Evolutionary conservation across 2,888 invertebrate genomes (phyloP).

Genomic region (Tenthredo amoena): DNA sequence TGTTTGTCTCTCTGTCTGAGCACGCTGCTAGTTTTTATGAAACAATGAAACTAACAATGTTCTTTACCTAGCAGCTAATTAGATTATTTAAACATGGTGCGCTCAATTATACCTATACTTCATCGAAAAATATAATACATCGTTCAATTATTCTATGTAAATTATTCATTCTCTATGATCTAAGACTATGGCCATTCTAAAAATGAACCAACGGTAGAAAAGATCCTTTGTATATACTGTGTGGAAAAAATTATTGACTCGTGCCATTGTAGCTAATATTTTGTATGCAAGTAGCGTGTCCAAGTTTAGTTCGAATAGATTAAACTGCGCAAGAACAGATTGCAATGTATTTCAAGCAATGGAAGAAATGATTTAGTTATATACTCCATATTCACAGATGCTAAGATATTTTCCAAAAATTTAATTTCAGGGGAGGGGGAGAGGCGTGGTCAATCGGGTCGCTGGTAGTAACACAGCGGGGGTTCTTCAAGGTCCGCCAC

Average conservation of each 20-base stretch:
- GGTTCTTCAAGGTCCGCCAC: constrained; percentile 79
- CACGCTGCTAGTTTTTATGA: constrained; percentile 6
- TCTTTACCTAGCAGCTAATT: constrained; percentile 25
- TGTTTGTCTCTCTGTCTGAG: constrained; percentile 24
- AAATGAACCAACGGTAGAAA: background rate
- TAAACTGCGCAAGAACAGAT: constrained; percentile 11
- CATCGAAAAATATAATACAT: background rate
- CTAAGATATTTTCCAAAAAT: background rate
- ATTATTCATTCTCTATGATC: background rate
- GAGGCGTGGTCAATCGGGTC: constrained; percentile 81
- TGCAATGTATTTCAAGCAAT: constrained; percentile 23
- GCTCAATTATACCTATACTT: background rate
- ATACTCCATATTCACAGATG: background rate
- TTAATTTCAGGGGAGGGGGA: constrained; percentile 81
- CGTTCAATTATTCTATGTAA: constrained; percentile 18
- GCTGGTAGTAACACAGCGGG: constrained; percentile 84
- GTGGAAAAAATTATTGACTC: background rate
- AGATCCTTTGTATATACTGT: constrained; percentile 14
- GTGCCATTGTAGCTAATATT: constrained; percentile 6
- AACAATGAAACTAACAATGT: constrained; percentile 5
- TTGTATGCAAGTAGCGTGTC: constrained; percentile 44
- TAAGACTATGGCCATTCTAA: background rate
- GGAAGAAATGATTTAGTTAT: background rate
- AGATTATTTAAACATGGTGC: background rate
- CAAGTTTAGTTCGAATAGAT: constrained; percentile 38